These are phyloP conservation scores for Amphiprion ocellaris DNA, from an alignment of 2,113 vertebrate species.

Conservation along the genomic window DNA sequence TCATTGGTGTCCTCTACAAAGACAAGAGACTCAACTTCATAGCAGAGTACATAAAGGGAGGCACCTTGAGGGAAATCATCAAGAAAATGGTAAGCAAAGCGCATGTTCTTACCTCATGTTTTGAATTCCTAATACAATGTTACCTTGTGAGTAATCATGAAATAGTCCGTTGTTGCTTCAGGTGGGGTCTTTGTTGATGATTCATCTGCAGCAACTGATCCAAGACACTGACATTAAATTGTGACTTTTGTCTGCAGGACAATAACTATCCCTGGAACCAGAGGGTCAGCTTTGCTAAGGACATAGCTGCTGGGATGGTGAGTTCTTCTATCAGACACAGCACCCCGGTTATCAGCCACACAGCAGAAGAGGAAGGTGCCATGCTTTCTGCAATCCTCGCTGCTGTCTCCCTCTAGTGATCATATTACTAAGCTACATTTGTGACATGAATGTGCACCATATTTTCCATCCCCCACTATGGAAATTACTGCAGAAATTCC, in stretches of 20 bases:
- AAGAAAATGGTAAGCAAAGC: constrained; percentile 90
- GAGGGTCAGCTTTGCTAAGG: constrained; percentile 95
- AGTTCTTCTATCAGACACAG: constrained; percentile 47
- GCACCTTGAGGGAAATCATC: constrained; percentile 94
- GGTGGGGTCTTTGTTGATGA: neutral
- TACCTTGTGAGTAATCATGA: constrained; percentile 1
- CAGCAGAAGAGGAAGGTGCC: neutral
- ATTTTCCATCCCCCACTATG: constrained; percentile 19
- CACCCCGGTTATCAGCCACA: too few species aligned
- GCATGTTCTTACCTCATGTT: neutral
- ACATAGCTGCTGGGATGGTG: constrained; percentile 96
- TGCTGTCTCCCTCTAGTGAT: constrained; percentile 67
- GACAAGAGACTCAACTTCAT: constrained; percentile 99
- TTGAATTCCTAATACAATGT: neutral
- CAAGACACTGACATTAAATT: constrained; percentile 1
- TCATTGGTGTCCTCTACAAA: constrained; percentile 98
- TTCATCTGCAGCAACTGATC: neutral
- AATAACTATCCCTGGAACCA: constrained; percentile 94
- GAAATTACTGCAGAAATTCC: constrained; percentile 50
- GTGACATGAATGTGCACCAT: neutral
- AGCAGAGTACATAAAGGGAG: constrained; percentile 97
- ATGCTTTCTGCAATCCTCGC: neutral
- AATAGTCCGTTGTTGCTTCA: neutral
- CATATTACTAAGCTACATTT: constrained; percentile 4
- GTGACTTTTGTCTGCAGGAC: constrained; percentile 83